phyloP scores from a whole-genome alignment of 1,140 invertebrate genomes.

The Drosophila ogumai region DNA sequence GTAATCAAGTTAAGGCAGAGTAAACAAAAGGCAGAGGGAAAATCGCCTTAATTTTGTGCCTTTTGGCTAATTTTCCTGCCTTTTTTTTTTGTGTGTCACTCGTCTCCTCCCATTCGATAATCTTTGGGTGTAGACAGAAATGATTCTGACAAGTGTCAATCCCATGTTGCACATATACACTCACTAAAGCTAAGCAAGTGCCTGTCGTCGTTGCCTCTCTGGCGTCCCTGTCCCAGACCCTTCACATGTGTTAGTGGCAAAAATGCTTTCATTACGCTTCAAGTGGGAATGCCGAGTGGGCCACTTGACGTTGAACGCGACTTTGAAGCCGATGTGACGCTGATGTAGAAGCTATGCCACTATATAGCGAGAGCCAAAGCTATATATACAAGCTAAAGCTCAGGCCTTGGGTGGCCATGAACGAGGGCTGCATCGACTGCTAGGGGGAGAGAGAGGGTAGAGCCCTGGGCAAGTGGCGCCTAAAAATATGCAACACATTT shows the following conservation, averaged over 20 bases:
- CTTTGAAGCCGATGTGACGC: slow-evolving; percentile 50
- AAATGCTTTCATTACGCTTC: slow-evolving; percentile 81
- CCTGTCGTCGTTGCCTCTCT: neutral
- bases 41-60: slow-evolving; percentile 12
- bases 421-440: slow-evolving; percentile 25
- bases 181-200: slow-evolving; percentile 60
- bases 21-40: neutral
- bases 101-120: neutral
- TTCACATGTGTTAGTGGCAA: slow-evolving; percentile 66
- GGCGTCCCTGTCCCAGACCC: neutral
- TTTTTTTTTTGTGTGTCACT: neutral
- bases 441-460: neutral
- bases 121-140: slow-evolving; percentile 51
- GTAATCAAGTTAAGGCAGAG: slow-evolving; percentile 24
- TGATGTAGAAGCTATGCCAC: slow-evolving; percentile 20
- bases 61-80: slow-evolving; percentile 22
- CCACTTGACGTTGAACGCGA: slow-evolving; percentile 71
- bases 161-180: slow-evolving; percentile 40
- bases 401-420: slow-evolving; percentile 51
- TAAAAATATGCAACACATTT: slow-evolving; percentile 72
- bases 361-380: slow-evolving; percentile 22
- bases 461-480: slow-evolving; percentile 22
- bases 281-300: slow-evolving; percentile 78
- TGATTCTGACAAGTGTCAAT: slow-evolving; percentile 72
- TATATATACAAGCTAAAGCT: slow-evolving; percentile 11